Base-by-base conservation (phyloP, 2,113 vertebrate species). In the Nycticorax nycticorax region DNA sequence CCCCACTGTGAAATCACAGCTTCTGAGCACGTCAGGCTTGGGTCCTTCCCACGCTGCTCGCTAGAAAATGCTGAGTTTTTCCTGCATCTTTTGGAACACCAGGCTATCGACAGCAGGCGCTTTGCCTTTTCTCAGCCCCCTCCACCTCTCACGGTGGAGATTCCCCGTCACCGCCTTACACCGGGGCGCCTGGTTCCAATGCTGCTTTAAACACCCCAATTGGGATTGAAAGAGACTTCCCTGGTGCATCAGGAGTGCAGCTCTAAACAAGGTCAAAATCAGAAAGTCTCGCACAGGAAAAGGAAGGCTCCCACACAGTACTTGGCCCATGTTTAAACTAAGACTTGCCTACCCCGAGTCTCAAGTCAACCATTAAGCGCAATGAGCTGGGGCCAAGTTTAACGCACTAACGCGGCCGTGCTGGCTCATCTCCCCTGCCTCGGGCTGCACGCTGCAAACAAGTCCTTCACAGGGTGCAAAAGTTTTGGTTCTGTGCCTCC, bases 401-500 rank as follows among this genome's bases (percentile, higher is more conserved):
- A 45, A 23, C 37, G 5, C 35, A 32, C 37, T 0, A 14, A 6
- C 27, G 3, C 0, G 1, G 74, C 86, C 27, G 9, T 5, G 5
- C 7, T 32, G 33, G 55, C 64, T 17, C 76, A 6, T 9, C 37
- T 35, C 63, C 53, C 60, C 6, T 10, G 3, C 59, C 57, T 9
- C 1, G 3, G 69, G 75, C 75, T 67, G 69, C 64, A 13, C 16
- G 4, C 33, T 57, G 43, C 45, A 13, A 32, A 3, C 30, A 8
- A 39, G 66, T 2, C 60, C 73, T 19, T 39, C 5, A 8, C 33
- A 33, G 21, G 19, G n/a, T 0, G 5, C 2, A 9, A 17, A 52
- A 12, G 32, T 2, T 35, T 3, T 1, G 12, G 20, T 3, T 30
- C 55, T 68, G 75, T 5, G 56, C 55, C 83, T 85, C 17, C 0